Conservation (phyloP, 92 coral and sea anemone genomes). For the Zoanthus sansibaricus region DNA sequence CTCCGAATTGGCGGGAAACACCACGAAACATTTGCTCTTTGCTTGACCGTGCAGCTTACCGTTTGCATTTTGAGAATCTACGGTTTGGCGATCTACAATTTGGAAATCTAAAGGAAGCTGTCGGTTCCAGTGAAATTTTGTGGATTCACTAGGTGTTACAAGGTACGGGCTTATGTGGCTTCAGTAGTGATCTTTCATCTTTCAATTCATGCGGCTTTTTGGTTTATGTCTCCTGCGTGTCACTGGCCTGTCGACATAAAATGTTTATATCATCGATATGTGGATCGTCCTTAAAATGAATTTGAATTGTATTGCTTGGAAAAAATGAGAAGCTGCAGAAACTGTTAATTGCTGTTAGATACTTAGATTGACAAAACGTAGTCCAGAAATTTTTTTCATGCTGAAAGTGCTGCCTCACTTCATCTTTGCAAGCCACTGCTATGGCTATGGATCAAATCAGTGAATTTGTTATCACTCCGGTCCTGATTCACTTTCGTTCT, state of each 20-base stretch:
- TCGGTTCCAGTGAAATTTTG: not conserved
- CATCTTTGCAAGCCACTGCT: constrained; percentile 6
- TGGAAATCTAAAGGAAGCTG: constrained; percentile 1
- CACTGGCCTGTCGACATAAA: not conserved
- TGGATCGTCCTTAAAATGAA: not conserved
- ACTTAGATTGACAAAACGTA: not conserved
- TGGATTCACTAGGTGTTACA: not conserved
- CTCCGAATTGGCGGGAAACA: not conserved
- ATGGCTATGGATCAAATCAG: not conserved
- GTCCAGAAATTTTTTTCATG: not conserved
- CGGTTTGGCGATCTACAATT: not conserved
- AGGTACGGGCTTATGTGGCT: constrained; percentile 3
- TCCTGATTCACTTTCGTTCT: not conserved
- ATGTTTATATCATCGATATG: not conserved
- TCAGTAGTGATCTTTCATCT: not conserved
- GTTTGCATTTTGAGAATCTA: not conserved
- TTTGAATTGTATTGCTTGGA: not conserved
- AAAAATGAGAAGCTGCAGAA: not conserved
- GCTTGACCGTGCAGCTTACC: constrained; percentile 1
- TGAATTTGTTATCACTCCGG: not conserved
- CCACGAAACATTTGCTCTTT: constrained; percentile 10
- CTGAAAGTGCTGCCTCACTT: constrained; percentile 2
- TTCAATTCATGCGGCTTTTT: not conserved
- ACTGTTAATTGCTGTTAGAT: not conserved
- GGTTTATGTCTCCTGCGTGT: not conserved